A percentile compares a stretch with the other conserved stretches of the same genome.
Evolutionary conservation across 2,888 invertebrate species (phyloP).

Genomic region (Cecidostiba fungosa): DNA sequence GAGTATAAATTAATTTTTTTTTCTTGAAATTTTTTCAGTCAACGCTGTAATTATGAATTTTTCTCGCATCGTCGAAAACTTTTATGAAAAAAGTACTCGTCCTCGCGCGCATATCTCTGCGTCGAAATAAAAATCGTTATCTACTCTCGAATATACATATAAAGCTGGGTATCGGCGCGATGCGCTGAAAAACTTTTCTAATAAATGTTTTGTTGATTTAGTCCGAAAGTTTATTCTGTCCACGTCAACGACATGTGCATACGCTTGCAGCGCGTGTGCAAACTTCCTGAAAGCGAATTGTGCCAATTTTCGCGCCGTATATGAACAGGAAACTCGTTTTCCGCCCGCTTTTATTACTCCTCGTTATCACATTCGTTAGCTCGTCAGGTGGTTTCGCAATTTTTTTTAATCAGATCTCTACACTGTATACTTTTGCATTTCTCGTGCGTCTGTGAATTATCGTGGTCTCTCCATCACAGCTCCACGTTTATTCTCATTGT

Average conservation of each 20-base stretch:
- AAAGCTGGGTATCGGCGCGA: background rate
- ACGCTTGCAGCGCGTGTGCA: background rate
- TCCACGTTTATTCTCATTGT: no score
- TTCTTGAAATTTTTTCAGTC: background rate
- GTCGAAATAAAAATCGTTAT: background rate
- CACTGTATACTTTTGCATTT: no score
- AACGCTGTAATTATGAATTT: background rate
- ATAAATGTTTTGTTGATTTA: constrained; percentile 4
- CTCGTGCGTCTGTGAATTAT: no score
- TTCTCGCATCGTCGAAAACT: background rate
- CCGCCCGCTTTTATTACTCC: background rate
- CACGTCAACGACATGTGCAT: background rate
- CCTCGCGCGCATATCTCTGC: background rate
- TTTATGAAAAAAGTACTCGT: background rate
- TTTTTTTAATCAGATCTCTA: background rate
- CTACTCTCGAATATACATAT: background rate
- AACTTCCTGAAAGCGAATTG: constrained; percentile 18
- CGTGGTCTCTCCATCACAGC: no score
- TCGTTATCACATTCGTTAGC: background rate
- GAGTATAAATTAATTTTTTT: background rate
- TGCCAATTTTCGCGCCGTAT: constrained; percentile 5
- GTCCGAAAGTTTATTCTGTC: background rate
- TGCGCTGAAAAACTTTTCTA: background rate
- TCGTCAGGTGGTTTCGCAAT: background rate
- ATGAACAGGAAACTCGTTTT: background rate